Evolutionary conservation across 2,888 invertebrate genomes (phyloP).

Genomic region (Cyclophora albipunctata): DNA sequence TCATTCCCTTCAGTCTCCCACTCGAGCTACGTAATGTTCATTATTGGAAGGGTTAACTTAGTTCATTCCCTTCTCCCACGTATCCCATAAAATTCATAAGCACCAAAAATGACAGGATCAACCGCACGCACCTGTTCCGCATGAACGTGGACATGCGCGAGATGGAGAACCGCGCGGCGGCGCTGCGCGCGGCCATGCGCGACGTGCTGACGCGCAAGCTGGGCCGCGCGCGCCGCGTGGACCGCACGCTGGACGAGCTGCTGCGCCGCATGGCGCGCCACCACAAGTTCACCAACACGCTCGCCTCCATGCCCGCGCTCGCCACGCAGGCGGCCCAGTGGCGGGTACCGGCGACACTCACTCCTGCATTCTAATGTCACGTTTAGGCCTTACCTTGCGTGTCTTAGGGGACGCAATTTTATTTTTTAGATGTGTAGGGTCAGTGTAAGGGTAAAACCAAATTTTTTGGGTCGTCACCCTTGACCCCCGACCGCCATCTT

Average conservation of each 20-base stretch:
- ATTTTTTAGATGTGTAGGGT: too few relatives aligned
- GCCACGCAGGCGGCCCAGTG: conserved; percentile 46
- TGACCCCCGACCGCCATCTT: too few relatives aligned
- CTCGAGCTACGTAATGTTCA: neutral
- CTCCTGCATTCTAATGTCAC: too few relatives aligned
- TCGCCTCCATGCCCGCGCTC: conserved; percentile 42
- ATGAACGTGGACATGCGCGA: conserved; percentile 81
- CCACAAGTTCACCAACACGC: conserved; percentile 52
- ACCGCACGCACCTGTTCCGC: conserved; percentile 79
- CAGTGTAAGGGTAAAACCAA: too few relatives aligned
- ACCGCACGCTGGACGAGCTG: conserved; percentile 56
- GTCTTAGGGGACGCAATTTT: too few relatives aligned
- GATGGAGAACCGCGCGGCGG: conserved; percentile 77
- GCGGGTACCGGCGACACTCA: conserved; percentile 32
- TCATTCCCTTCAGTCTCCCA: too few relatives aligned
- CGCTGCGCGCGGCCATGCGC: conserved; percentile 70
- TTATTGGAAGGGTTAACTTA: too few relatives aligned
- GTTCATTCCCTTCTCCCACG: too few relatives aligned
- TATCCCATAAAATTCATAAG: too few relatives aligned
- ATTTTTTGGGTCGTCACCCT: too few relatives aligned
- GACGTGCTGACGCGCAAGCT: conserved; percentile 58
- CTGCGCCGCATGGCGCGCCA: conserved; percentile 56
- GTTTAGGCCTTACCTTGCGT: too few relatives aligned
- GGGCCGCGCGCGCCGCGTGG: conserved; percentile 55
- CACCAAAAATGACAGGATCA: conserved; percentile 59